These are phyloP conservation scores for Linnaemya vulpina DNA, from an alignment of 2,888 invertebrate species.

Conservation along the genomic window DNA sequence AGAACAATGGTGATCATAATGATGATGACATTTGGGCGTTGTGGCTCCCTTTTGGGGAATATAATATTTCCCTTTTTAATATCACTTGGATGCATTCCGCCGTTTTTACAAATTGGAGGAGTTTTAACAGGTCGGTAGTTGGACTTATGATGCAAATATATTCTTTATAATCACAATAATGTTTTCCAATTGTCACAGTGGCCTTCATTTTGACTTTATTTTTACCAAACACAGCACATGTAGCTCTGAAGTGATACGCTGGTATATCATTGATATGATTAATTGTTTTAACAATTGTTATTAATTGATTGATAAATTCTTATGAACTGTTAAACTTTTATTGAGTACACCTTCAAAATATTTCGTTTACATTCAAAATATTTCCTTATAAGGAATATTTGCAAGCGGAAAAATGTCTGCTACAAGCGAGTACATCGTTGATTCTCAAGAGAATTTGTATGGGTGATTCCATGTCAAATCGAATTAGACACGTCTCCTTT, in stretches of 20 bases:
- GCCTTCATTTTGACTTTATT: constrained; percentile 75
- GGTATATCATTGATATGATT: neutral
- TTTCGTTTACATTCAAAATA: too few relatives aligned
- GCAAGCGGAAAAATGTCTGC: too few relatives aligned
- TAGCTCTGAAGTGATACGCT: constrained; percentile 22
- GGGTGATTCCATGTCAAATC: too few relatives aligned
- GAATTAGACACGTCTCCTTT: too few relatives aligned
- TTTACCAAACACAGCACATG: constrained; percentile 56
- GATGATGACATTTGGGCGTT: constrained; percentile 87
- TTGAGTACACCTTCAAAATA: too few relatives aligned
- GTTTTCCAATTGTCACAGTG: constrained; percentile 59
- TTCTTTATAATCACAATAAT: neutral
- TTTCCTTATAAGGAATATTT: too few relatives aligned
- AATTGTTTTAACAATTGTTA: too few relatives aligned
- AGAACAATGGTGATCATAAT: constrained; percentile 90
- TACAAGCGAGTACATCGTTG: too few relatives aligned
- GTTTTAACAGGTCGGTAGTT: constrained; percentile 85
- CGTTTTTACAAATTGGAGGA: constrained; percentile 87
- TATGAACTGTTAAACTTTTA: too few relatives aligned
- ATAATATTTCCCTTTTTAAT: constrained; percentile 88
- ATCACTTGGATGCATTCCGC: constrained; percentile 87
- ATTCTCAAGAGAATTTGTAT: too few relatives aligned
- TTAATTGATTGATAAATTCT: too few relatives aligned
- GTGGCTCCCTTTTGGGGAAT: constrained; percentile 89
- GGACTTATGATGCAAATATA: neutral